Evolutionary conservation across 35 echinoderm and acorn worm species (phyloP).

Genomic region (Acanthaster planci): DNA sequence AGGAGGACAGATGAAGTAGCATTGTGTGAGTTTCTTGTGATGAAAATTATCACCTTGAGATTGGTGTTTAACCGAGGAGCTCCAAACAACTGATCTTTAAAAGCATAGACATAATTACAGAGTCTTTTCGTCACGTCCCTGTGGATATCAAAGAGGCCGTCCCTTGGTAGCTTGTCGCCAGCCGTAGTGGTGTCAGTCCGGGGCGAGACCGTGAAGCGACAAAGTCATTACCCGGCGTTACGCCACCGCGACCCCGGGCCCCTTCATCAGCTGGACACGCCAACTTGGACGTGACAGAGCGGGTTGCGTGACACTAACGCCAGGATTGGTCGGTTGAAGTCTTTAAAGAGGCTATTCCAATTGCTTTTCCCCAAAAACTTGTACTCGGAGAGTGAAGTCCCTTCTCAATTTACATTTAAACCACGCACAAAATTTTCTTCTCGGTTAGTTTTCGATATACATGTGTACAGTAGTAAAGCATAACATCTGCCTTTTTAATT

Average conservation of each 20-base stretch:
- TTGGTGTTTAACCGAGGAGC: too few species aligned
- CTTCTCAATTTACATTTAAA: too few species aligned
- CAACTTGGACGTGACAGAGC: not conserved
- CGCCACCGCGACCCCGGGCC: slow-evolving; percentile 1
- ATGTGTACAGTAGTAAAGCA: too few species aligned
- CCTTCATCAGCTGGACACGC: slow-evolving; percentile 13
- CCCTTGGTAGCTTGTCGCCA: not conserved
- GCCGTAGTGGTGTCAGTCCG: slow-evolving; percentile 8
- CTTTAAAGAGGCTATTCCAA: not conserved
- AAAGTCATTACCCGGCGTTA: slow-evolving; percentile 25
- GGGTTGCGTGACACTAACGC: slow-evolving; percentile 20
- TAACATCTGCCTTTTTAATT: too few species aligned
- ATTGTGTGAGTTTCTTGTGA: too few species aligned
- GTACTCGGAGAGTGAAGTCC: too few species aligned
- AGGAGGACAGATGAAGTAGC: too few species aligned
- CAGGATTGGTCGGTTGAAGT: not conserved
- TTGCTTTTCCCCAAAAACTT: not conserved
- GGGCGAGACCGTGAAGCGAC: slow-evolving; percentile 25
- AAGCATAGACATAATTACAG: not conserved
- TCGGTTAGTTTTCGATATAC: too few species aligned
- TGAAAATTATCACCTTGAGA: too few species aligned
- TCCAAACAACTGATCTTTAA: too few species aligned
- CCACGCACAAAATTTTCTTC: too few species aligned
- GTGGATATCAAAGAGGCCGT: not conserved
- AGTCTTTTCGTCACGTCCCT: not conserved